Evolutionary conservation across 1,140 invertebrate species (phyloP), one percentile per base, ranked within the genome.

Genomic region (Chrysopa pallens): DNA sequence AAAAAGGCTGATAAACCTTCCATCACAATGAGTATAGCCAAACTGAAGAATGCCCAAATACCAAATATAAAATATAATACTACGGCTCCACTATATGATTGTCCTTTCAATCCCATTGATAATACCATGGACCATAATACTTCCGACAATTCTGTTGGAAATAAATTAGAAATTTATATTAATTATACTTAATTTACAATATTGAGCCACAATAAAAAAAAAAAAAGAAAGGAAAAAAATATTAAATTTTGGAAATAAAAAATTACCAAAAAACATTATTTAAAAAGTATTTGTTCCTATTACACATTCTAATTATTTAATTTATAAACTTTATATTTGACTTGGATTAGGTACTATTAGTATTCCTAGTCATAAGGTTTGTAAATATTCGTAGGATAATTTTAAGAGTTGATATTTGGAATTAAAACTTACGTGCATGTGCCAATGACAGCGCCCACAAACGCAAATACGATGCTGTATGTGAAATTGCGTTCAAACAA

Each of bases 401-500:
- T 8, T 6, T n/a, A 37, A 31, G 11, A 31, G 11, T 31, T 7
- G 5, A 12, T 27, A n/a, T n/a, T n/a, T n/a, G n/a, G n/a, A n/a
- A n/a, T 23, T 40, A 12, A 14, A 31, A 76, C 76, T 74, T 70
- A 90, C 85, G 89, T 42, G 84, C 84, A 66, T 96, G 92, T 50
- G 92, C 92, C 44, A 97, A 69, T 45, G 88, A 93, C 42, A 97
- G 64, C 29, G 93, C 93, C 93, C 93, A 97, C 23, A 97, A 67
- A 54, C 93, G 85, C 4, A 97, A 70, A 63, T 97, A 97, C 0
- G 91, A 95, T 1, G 93, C 93, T 1, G 93, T 96, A 56, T 96
- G 90, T 0, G 90, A 95, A 46, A 97, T 80, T 48, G 88, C 95
- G 54, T 90, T 91, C 36, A 97, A 73, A 51, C 90, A 88, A 61